Conservation (phyloP, 2,797 vertebrate genomes). For the Muscicapa comitata region DNA sequence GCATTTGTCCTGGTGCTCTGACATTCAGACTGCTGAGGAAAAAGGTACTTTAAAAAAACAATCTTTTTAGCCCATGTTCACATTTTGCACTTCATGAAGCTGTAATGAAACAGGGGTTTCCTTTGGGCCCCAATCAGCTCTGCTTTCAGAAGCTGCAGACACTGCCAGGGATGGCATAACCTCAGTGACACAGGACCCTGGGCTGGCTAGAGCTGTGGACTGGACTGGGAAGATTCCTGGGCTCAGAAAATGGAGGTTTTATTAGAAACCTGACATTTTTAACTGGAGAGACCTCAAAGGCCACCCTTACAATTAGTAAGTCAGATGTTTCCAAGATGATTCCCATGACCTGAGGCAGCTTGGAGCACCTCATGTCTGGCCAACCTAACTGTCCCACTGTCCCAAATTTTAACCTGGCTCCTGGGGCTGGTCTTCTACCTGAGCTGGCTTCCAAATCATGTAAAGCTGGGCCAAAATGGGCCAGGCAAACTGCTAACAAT, state of each 20-base stretch:
- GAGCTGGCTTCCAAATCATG: neutral
- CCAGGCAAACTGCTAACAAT: neutral
- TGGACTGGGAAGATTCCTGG: neutral
- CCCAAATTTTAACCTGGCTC: neutral
- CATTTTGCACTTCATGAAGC: neutral
- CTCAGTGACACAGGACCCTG: neutral
- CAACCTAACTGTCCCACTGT: neutral
- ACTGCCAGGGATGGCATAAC: neutral
- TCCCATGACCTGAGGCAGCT: neutral
- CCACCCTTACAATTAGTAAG: neutral
- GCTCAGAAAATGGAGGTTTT: neutral
- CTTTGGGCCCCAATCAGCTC: neutral
- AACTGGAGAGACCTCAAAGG: neutral
- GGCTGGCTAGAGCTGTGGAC: neutral
- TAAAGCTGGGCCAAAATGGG: neutral
- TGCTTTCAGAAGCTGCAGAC: neutral
- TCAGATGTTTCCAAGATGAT: neutral
- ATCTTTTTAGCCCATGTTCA: neutral
- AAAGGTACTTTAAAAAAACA: neutral
- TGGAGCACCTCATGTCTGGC: accelerated
- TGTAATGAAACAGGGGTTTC: neutral
- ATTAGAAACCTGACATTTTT: neutral
- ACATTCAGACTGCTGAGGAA: neutral
- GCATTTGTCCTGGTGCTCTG: neutral
- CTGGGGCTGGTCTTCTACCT: neutral